Conservation (phyloP, 2,888 invertebrate genomes). For the Chrysolina haemoptera region DNA sequence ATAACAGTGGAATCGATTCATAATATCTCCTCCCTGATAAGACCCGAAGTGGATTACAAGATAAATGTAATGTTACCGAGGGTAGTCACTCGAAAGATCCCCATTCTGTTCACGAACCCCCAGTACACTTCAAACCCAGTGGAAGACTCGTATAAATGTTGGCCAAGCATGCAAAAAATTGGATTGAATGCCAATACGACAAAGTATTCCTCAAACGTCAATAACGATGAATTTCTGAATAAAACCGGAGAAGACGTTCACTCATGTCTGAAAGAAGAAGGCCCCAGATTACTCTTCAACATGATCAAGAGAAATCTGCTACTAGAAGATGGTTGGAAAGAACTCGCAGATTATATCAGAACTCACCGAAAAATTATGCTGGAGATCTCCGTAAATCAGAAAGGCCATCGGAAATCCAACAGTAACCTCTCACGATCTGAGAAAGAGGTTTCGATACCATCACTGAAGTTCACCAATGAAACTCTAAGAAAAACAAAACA, state of each 20-base stretch:
- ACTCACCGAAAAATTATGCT: conserved; percentile 60
- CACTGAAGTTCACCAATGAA: neutral
- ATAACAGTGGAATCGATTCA: conserved; percentile 66
- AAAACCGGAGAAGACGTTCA: conserved; percentile 53
- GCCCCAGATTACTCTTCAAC: conserved; percentile 63
- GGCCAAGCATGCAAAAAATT: conserved; percentile 57
- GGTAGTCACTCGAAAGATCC: conserved; percentile 45
- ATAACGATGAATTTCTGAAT: conserved; percentile 56
- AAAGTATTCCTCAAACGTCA: conserved; percentile 51
- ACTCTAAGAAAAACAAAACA: conserved; percentile 30
- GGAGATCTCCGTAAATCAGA: conserved; percentile 59
- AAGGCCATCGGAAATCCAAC: neutral
- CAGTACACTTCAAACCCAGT: conserved; percentile 44
- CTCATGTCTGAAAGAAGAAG: conserved; percentile 48
- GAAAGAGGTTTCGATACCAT: neutral
- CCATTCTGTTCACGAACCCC: conserved; percentile 58
- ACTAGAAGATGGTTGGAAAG: conserved; percentile 50
- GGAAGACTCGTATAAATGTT: conserved; percentile 56
- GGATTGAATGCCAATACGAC: conserved; percentile 57
- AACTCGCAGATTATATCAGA: conserved; percentile 57
- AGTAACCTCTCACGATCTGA: neutral
- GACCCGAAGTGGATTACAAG: conserved; percentile 60
- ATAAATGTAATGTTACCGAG: conserved; percentile 57
- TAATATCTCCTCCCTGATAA: conserved; percentile 61
- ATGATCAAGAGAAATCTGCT: conserved; percentile 61